Base-by-base conservation (phyloP, 2,797 vertebrate genomes). In the Nasua narica region DNA sequence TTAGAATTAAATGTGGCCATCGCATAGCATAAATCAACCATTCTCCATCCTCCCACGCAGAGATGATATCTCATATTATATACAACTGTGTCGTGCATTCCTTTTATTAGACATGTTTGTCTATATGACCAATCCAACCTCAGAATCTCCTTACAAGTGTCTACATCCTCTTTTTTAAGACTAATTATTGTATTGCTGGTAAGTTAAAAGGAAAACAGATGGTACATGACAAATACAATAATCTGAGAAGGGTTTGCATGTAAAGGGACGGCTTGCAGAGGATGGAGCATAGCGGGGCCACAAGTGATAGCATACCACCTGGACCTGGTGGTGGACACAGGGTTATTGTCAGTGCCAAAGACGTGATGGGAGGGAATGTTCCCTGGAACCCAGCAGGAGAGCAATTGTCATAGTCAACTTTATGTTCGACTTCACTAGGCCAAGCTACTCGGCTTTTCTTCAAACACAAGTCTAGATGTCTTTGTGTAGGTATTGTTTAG, bases 1-100 rank as follows among this genome's bases (percentile, higher is more conserved):
- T 11, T 12, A 32, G 3, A 40, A 70, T 25, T 46, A 46, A 19
- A 83, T 32, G 32, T 23, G 35, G 18, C n/a, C 19, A 21, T 14
- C 11, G 1, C 5, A 3, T 0, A 21, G 11, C 50, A 70, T 11
- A 3, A 21, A 27, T 14, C 40, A 35, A 0, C 16, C 23, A 21
- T 4, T 54, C 27, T 7, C 2, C 7, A 11, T 40, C 54, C 9
- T 81, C 13, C 3, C 9, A 37, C 46, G 62, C 46, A 35, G 35
- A 50, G n/a, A 12, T 43, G 15, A 87, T 21, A 19, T 4, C 2
- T 10, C 21, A 23, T 50, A 11, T n/a, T 58, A 67, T 1, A 37
- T 52, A 58, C 7, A 6, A 15, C 11, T 1, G 13, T 58, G 5
- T 18, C 16, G 14, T 8, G 13, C 16, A 52, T 54, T 58, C 12